A percentile compares a stretch with the other conserved stretches of the same genome.
Evolutionary conservation across 1,140 invertebrate genomes (phyloP).

Genomic region (Rhopalosiphum maidis): DNA sequence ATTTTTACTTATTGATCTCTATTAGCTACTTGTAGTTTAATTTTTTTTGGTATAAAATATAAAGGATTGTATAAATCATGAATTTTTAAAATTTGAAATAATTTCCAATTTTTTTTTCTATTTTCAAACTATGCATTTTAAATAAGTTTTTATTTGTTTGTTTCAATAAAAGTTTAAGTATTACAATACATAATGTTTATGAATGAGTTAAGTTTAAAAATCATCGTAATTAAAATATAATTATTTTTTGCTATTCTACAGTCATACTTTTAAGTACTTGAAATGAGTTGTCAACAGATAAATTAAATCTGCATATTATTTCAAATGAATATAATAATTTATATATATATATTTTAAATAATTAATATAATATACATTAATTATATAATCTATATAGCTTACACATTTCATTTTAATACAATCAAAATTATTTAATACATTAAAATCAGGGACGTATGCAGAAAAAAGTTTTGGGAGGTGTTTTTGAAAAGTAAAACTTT

Average conservation of each 20-base stretch:
- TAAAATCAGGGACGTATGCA: too few relatives aligned
- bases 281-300: not conserved
- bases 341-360: not conserved
- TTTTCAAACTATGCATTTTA: not conserved
- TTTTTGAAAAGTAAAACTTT: too few relatives aligned
- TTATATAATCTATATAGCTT: not conserved
- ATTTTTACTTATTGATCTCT: constrained; percentile 5
- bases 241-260: not conserved
- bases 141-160: not conserved
- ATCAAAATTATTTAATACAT: too few relatives aligned
- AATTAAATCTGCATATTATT: too few relatives aligned
- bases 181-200: too few relatives aligned
- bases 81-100: not conserved
- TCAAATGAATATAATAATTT: not conserved
- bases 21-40: not conserved
- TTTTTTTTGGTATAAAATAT: not conserved
- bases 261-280: not conserved
- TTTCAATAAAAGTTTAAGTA: not conserved
- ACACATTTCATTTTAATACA: not conserved
- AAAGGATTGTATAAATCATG: not conserved
- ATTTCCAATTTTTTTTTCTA: not conserved
- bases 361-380: not conserved
- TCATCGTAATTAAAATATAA: too few relatives aligned
- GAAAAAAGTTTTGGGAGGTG: too few relatives aligned
- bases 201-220: too few relatives aligned